Conservation (phyloP, 2,888 invertebrate genomes). For the Sesamia inferens region DNA sequence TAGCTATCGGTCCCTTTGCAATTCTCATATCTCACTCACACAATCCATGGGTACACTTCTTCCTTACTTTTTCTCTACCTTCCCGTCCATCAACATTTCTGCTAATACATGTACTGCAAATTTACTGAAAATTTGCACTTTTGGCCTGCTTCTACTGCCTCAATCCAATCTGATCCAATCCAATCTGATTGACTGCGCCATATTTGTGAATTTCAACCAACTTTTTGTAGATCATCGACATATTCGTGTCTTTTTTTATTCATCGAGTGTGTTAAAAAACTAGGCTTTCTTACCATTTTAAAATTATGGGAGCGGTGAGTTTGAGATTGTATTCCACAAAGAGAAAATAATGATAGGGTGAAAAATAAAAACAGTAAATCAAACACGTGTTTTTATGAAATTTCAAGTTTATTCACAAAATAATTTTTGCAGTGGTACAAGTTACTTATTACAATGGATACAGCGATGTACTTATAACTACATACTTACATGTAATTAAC, state of each 20-base stretch:
- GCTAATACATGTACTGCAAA: neutral
- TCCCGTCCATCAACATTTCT: neutral
- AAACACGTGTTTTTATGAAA: constrained; percentile 8
- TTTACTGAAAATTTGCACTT: neutral
- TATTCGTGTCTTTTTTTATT: neutral
- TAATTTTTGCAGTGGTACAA: neutral
- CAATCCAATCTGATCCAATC: no score
- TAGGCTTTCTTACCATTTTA: neutral
- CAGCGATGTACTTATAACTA: neutral
- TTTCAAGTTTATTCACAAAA: constrained; percentile 30
- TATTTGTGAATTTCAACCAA: neutral
- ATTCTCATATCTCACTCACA: neutral
- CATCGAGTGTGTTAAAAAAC: neutral
- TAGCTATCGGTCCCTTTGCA: neutral
- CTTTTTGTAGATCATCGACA: neutral
- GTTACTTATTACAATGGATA: constrained; percentile 5
- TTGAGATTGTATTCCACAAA: neutral
- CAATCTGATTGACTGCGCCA: neutral
- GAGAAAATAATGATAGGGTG: neutral
- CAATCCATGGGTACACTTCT: neutral
- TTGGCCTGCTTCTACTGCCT: neutral
- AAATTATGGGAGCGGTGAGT: neutral
- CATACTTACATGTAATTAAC: no score
- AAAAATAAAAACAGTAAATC: constrained; percentile 6
- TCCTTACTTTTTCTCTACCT: neutral